These are phyloP conservation scores for Streptopelia turtur DNA, from an alignment of 2,797 vertebrate species.

Conservation along the genomic window DNA sequence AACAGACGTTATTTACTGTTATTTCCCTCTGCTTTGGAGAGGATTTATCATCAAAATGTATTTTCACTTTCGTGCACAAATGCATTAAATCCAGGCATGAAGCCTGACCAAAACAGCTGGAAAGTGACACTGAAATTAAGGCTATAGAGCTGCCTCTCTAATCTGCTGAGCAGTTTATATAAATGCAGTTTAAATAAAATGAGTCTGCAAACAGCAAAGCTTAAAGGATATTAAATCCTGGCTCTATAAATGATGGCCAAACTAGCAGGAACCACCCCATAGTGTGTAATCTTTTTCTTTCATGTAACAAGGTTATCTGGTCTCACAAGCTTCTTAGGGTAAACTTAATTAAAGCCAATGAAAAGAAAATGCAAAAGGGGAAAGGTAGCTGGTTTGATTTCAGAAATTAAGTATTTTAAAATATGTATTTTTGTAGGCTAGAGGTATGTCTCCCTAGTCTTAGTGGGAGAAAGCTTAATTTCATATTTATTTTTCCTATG, in stretches of 20 bases:
- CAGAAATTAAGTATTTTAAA: not conserved
- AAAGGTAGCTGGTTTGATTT: not conserved
- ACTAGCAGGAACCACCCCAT: conserved; percentile 36
- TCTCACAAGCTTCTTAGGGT: conserved; percentile 45
- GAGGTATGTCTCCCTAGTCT: not conserved
- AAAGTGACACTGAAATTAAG: conserved; percentile 71
- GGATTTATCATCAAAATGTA: conserved; percentile 60
- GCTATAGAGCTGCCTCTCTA: conserved; percentile 55
- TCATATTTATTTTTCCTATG: not conserved
- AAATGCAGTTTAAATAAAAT: conserved; percentile 75
- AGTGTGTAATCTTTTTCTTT: conserved; percentile 47
- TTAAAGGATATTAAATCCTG: conserved; percentile 66
- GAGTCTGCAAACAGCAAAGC: conserved; percentile 56
- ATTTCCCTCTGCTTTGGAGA: conserved; percentile 31
- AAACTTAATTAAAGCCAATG: conserved; percentile 65
- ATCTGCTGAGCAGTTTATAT: conserved; percentile 66
- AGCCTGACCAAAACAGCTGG: conserved; percentile 65
- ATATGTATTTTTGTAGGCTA: not conserved
- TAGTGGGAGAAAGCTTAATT: not conserved
- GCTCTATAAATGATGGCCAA: conserved; percentile 50
- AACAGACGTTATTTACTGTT: conserved; percentile 59
- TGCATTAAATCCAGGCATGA: conserved; percentile 54
- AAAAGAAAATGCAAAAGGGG: conserved; percentile 21
- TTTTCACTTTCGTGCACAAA: conserved; percentile 56
- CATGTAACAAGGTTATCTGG: conserved; percentile 57